phyloP scores from a whole-genome alignment of 1,140 invertebrate species.

The Brachionus sp. region DNA sequence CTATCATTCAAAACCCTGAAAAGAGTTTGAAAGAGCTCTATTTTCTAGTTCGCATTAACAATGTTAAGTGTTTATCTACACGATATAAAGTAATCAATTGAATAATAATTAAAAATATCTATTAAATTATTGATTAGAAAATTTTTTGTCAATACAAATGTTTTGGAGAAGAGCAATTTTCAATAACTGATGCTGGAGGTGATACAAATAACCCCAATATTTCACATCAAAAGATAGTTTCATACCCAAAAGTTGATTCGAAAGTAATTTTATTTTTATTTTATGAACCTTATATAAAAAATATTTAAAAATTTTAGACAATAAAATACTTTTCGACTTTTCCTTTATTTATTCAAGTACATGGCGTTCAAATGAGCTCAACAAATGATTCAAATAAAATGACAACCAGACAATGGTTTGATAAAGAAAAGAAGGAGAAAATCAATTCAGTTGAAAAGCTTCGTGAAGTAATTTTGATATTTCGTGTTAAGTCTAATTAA shows the following conservation, averaged over 20 bases:
- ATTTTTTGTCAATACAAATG: constrained; percentile 46
- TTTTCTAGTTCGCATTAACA: constrained; percentile 3
- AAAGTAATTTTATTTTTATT: not conserved
- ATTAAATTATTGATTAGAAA: not conserved
- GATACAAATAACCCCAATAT: constrained; percentile 15
- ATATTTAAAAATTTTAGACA: not conserved
- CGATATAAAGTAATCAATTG: not conserved
- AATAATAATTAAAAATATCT: not conserved
- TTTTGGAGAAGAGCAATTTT: constrained; percentile 20
- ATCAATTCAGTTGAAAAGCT: constrained; percentile 23
- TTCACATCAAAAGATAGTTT: constrained; percentile 16
- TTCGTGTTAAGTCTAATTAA: not conserved
- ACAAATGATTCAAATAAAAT: constrained; percentile 15
- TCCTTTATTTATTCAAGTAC: constrained; percentile 30
- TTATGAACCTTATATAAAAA: not conserved
- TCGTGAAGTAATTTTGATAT: not conserved
- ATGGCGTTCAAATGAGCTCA: not conserved
- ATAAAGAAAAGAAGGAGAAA: constrained; percentile 28
- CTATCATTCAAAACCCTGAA: constrained; percentile 62
- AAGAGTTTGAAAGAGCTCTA: constrained; percentile 52
- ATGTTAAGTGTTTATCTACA: not conserved
- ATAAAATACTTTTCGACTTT: constrained; percentile 1
- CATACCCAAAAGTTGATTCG: constrained; percentile 3
- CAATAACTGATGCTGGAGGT: not conserved
- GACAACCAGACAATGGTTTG: constrained; percentile 43